Conservation (phyloP, 2,797 vertebrate genomes). For the Ibycter americanus region DNA sequence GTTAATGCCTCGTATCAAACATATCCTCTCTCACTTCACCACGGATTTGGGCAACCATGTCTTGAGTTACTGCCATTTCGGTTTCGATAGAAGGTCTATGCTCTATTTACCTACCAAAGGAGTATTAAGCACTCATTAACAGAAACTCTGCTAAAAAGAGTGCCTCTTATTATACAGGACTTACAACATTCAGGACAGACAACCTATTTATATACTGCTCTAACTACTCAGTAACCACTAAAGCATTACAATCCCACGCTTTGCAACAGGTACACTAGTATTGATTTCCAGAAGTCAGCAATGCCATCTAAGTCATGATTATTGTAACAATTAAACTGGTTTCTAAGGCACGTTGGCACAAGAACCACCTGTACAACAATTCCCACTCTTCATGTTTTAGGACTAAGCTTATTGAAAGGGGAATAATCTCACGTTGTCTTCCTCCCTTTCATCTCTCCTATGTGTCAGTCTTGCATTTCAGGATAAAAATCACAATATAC, state of each 20-base stretch:
- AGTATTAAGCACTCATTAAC: not conserved
- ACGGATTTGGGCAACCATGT: not conserved
- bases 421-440: not conserved
- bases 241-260: not conserved
- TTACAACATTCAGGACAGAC: not conserved
- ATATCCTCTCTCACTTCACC: not conserved
- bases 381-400: accelerated
- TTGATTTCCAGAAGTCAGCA: not conserved
- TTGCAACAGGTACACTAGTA: not conserved
- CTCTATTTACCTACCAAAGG: not conserved
- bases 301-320: not conserved
- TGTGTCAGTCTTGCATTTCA: accelerated
- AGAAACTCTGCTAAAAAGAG: not conserved
- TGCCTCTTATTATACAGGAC: not conserved
- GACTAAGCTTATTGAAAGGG: not conserved
- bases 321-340: not conserved
- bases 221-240: not conserved
- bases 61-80: not conserved
- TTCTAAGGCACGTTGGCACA: not conserved
- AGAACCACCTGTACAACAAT: accelerated
- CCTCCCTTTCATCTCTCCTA: not conserved
- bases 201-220: not conserved
- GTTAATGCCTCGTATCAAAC: not conserved
- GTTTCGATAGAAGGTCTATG: not conserved
- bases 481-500: not conserved